These are phyloP conservation scores for Edolisoma coerulescens DNA, from an alignment of 2,113 vertebrate genomes.

Conservation along the genomic window DNA sequence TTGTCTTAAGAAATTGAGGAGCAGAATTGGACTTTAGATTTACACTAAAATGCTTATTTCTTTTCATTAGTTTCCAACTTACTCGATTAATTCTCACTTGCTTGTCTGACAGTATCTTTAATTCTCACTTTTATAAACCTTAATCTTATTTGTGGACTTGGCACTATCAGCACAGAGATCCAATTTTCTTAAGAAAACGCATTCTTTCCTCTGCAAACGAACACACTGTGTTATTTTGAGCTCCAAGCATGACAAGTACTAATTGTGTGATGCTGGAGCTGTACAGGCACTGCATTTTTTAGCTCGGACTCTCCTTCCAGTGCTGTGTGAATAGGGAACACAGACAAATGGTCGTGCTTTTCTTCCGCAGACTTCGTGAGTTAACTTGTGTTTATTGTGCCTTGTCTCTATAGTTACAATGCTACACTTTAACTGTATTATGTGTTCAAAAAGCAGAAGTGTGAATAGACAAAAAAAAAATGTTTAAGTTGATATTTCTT, in stretches of 20 bases:
- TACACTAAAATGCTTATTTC: not conserved
- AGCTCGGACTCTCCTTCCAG: slow-evolving; percentile 20
- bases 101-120: not conserved
- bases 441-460: slow-evolving; percentile 5
- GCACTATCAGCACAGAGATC: not conserved
- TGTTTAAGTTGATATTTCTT: not conserved
- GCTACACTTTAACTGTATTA: not conserved
- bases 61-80: not conserved
- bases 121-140: not conserved
- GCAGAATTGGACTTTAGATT: not conserved
- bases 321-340: slow-evolving; percentile 1
- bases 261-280: slow-evolving; percentile 36
- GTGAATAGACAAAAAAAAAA: not conserved
- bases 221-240: slow-evolving; percentile 12
- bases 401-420: slow-evolving; percentile 50
- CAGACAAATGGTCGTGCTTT: not conserved
- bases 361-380: not conserved
- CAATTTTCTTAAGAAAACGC: not conserved
- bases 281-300: slow-evolving; percentile 31
- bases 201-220: not conserved
- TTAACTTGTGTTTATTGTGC: slow-evolving; percentile 14
- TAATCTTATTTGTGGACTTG: not conserved
- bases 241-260: slow-evolving; percentile 32
- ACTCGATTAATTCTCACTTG: not conserved
- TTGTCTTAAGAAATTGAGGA: not conserved